phyloP scores from a whole-genome alignment of 2,888 invertebrate species.

The Harpalus rufipes region DNA sequence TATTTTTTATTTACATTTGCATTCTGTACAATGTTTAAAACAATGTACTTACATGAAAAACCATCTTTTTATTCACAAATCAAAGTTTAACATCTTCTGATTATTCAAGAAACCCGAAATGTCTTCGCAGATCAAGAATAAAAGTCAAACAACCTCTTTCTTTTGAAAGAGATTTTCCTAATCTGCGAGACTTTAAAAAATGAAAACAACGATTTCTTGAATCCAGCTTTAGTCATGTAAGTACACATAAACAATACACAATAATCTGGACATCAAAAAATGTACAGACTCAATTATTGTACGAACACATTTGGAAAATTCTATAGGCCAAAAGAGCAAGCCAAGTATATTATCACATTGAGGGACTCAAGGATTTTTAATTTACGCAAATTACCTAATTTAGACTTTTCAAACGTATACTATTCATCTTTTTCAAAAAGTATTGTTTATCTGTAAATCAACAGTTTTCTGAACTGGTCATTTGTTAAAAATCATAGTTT shows the following conservation, averaged over 20 bases:
- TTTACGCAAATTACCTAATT: constrained; percentile 13
- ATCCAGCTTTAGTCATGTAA: constrained; percentile 29
- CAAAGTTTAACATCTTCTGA: constrained; percentile 17
- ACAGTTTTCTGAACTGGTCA: background rate
- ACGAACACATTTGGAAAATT: constrained; percentile 60
- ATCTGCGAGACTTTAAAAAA: constrained; percentile 6
- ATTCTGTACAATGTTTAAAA: constrained; percentile 62
- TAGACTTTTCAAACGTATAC: constrained; percentile 31
- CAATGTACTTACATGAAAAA: constrained; percentile 55
- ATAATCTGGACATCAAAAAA: constrained; percentile 51
- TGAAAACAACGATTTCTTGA: background rate
- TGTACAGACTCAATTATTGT: constrained; percentile 54
- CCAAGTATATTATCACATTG: constrained; percentile 56
- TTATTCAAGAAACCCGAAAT: background rate
- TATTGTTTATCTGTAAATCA: background rate
- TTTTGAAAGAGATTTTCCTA: constrained; percentile 5
- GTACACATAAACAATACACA: constrained; percentile 52
- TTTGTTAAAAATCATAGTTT: constrained; percentile 20
- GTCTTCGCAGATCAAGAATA: constrained; percentile 18
- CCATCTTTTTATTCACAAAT: constrained; percentile 10
- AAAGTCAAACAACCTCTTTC: constrained; percentile 19
- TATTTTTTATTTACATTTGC: constrained; percentile 61
- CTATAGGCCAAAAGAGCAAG: constrained; percentile 55
- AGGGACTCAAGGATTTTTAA: constrained; percentile 32
- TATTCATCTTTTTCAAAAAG: background rate